phyloP scores from a whole-genome alignment of 2,888 invertebrate genomes.

The Nephrotoma guestfalica region DNA sequence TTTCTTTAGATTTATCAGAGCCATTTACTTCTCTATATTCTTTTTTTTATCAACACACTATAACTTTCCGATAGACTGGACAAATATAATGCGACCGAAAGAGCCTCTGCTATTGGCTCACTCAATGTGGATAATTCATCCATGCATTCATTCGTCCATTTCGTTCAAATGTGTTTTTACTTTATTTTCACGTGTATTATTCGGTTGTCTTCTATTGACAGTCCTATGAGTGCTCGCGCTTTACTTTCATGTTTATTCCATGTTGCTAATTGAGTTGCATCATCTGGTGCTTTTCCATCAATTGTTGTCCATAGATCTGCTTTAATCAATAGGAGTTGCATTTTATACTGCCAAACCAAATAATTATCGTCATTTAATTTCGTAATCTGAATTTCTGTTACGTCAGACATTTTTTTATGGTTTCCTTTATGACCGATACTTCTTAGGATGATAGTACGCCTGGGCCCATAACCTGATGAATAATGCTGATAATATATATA shows the following conservation, averaged over 20 bases:
- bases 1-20: neutral
- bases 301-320: neutral
- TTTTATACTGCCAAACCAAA: neutral
- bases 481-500: neutral
- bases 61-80: too few species aligned
- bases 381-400: too few species aligned
- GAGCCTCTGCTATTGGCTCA: neutral
- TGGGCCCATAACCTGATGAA: neutral
- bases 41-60: conserved; percentile 1
- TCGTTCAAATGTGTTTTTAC: neutral
- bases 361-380: too few species aligned
- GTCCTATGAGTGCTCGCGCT: neutral
- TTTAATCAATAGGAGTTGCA: neutral
- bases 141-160: neutral
- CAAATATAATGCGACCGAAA: neutral
- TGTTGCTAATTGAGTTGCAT: neutral
- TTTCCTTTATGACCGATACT: neutral
- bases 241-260: neutral
- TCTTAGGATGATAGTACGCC: neutral
- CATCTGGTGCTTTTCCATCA: neutral
- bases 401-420: neutral
- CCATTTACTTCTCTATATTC: conserved; percentile 10
- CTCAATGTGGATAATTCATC: neutral
- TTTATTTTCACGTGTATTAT: neutral
- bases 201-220: neutral